Percentiles rank a stretch among this genome's conserved stretches.
Conservation (phyloP, 2,888 invertebrate species). For the Choreutis nemorana region DNA sequence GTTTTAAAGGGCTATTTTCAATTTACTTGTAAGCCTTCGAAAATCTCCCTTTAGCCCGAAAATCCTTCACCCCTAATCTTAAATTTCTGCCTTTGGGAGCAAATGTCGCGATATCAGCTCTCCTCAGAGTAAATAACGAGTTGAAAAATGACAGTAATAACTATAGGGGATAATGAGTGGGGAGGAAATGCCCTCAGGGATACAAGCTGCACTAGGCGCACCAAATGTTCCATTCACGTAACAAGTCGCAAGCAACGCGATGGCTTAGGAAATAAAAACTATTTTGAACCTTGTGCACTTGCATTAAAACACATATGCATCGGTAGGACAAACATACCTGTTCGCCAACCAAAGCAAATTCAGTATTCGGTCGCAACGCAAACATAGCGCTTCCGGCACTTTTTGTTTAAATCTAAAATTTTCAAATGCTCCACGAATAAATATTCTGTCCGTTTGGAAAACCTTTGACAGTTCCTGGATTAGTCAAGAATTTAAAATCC, state of each 20-base stretch:
- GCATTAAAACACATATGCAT: conserved; percentile 18
- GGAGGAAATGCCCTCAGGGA: conserved; percentile 59
- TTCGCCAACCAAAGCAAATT: too few relatives aligned
- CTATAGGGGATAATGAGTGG: conserved; percentile 62
- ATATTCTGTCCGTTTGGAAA: too few relatives aligned
- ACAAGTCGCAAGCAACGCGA: conserved; percentile 11
- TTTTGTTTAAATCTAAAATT: too few relatives aligned
- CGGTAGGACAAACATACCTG: conserved; percentile 39
- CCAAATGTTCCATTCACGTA: conserved; percentile 57
- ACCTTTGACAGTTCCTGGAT: too few relatives aligned
- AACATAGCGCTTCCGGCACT: too few relatives aligned
- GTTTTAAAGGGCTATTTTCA: conserved; percentile 50
- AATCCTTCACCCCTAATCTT: conserved; percentile 51
- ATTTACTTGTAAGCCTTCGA: conserved; percentile 43
- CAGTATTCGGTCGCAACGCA: too few relatives aligned
- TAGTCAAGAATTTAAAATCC: too few relatives aligned
- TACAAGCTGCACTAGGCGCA: conserved; percentile 42
- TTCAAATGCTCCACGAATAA: too few relatives aligned
- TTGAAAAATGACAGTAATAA: conserved; percentile 67
- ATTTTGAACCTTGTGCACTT: too few relatives aligned
- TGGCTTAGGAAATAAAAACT: too few relatives aligned
- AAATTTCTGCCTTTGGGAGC: conserved; percentile 41
- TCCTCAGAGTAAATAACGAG: conserved; percentile 64
- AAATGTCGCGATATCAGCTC: conserved; percentile 62
- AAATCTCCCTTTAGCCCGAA: conserved; percentile 38